Evolutionary conservation across 2,797 vertebrate genomes (phyloP), one percentile per base, ranked within the genome.

Genomic region (Tenualosa thibaudeaui): DNA sequence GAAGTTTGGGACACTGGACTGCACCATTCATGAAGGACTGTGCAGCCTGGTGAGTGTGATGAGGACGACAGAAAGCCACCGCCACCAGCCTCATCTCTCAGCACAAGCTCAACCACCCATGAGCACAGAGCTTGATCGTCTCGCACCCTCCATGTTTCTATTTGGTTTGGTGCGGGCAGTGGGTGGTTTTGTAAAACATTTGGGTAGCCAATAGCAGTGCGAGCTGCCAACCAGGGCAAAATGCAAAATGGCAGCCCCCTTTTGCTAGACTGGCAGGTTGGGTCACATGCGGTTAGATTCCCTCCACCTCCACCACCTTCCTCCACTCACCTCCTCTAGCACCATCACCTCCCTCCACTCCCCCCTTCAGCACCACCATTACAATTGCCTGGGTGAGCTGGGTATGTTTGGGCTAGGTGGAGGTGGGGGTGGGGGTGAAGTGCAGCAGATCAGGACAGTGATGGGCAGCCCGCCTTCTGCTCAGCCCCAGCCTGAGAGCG

Each of bases 1-100:
- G 87, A 97, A 94, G 92, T 98, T 99, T 91, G 98, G 98, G 2
- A 99, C 98, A 0, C 88, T 99, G 81, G 98, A 99, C 90, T 99
- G 98, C 85, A 99, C 98, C 65, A 90, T 99, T 86, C 98, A 99
- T 26, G 96, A 97, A 82, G 91, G 93, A 71, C 96, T 99, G 87
- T 99, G 98, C 91, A 97, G 94, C 85, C 96, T 87, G 96, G 96
- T 97, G 94, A 95, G 93, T n/a, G 6, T 71, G 40, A 46, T 17
- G 19, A 43, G 4, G 37, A 4, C 4, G 19, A 2, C 15, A 9
- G 17, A 53, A 3, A 53, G 13, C 51, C 51, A 53, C 51, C 13
- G n/a, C 24, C 5, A 4, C 46, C 46, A 46, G 3, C 46, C 46
- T 46, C 46, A 22, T 15, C 15, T 19, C 37, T 2, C 13, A 17